Conservation (phyloP, 2,797 vertebrate genomes). For the Linurgus olivaceus region DNA sequence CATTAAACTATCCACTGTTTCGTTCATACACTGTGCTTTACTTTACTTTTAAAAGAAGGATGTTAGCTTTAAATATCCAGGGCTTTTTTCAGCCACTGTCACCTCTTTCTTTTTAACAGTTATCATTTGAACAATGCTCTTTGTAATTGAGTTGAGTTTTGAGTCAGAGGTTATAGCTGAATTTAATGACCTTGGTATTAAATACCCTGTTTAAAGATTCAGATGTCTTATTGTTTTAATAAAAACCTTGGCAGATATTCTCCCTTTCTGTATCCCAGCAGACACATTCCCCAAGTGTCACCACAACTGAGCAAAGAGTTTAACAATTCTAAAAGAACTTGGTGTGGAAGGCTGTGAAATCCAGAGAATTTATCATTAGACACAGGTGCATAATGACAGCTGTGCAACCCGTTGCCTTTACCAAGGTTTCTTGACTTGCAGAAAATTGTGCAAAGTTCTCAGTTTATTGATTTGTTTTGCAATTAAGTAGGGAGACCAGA, state of each 20-base stretch:
- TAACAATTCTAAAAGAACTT: neutral
- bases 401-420: neutral
- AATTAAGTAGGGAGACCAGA: neutral
- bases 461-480: neutral
- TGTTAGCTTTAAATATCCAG: neutral
- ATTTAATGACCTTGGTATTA: neutral
- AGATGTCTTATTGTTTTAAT: neutral
- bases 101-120: neutral
- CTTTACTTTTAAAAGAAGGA: neutral
- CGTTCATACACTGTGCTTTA: neutral
- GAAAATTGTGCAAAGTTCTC: neutral
- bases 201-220: neutral
- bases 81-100: neutral
- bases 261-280: neutral
- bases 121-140: neutral
- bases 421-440: neutral
- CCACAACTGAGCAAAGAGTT: fast-evolving
- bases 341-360: neutral
- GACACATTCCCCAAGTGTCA: neutral
- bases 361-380: neutral
- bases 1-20: neutral
- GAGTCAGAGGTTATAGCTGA: neutral
- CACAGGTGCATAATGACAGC: neutral
- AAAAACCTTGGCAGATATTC: neutral
- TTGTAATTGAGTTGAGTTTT: neutral